phyloP scores from a whole-genome alignment of 2,888 invertebrate genomes.

The Sesia apiformis region DNA sequence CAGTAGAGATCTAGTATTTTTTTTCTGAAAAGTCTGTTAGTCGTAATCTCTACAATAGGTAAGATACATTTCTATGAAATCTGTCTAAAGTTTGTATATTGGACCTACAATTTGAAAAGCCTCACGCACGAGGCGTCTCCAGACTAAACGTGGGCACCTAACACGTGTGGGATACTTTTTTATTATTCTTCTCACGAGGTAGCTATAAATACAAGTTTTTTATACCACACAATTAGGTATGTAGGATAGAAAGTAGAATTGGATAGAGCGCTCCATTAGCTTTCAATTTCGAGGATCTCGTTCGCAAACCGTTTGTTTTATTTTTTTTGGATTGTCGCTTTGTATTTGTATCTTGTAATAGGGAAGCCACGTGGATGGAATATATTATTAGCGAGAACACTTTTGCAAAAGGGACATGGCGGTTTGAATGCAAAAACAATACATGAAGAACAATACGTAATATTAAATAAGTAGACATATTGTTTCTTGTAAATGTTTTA shows the following conservation, averaged over 20 bases:
- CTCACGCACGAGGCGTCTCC: no score
- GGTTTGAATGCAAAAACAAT: not conserved
- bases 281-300: conserved; percentile 37
- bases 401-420: not conserved
- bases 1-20: no score
- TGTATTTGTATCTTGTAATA: conserved; percentile 60
- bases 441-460: not conserved
- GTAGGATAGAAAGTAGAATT: conserved; percentile 7
- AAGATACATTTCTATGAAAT: no score
- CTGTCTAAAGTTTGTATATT: no score
- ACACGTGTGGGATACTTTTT: not conserved
- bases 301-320: conserved; percentile 47
- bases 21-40: no score
- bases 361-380: conserved; percentile 43
- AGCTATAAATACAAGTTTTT: not conserved
- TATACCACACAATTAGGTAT: not conserved
- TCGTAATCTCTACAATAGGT: no score
- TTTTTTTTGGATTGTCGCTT: conserved; percentile 53
- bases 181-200: not conserved
- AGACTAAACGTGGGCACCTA: no score
- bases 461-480: no score
- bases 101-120: no score
- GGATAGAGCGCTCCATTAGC: conserved; percentile 27
- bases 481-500: no score
- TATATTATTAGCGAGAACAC: conserved; percentile 11